phyloP scores from a whole-genome alignment of 1,140 invertebrate genomes.

The Mesaphorura yosii region DNA sequence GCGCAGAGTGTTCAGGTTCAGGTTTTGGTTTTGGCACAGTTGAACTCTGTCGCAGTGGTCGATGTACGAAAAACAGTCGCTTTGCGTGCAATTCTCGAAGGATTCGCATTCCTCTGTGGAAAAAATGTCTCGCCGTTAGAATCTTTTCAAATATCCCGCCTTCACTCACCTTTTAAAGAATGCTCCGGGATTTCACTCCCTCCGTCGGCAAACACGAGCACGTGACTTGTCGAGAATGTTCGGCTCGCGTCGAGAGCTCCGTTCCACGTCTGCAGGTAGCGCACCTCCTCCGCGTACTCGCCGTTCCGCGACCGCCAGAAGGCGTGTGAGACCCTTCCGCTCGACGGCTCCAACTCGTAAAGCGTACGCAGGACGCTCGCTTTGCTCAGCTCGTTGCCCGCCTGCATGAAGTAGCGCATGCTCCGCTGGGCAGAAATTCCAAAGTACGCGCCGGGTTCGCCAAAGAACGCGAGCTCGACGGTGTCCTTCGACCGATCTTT shows the following conservation, averaged over 20 bases:
- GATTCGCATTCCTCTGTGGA: background rate
- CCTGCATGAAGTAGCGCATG: constrained; percentile 36
- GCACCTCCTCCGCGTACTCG: constrained; percentile 33
- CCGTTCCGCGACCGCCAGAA: constrained; percentile 35
- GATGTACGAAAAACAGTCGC: constrained; percentile 7
- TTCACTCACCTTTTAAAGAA: constrained; percentile 3
- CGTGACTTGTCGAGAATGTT: constrained; percentile 38
- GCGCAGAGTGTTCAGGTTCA: no score
- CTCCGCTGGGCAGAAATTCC: constrained; percentile 35
- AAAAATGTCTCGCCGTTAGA: no score
- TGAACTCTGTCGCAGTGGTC: constrained; percentile 1
- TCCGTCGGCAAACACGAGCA: constrained; percentile 40
- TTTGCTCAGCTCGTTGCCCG: constrained; percentile 38
- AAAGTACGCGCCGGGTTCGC: constrained; percentile 37
- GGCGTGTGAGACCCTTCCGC: constrained; percentile 13
- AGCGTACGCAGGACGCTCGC: constrained; percentile 35
- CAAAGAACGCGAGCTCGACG: constrained; percentile 35
- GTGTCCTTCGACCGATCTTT: constrained; percentile 38
- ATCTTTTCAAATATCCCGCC: background rate
- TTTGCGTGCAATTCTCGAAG: background rate
- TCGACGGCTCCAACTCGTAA: constrained; percentile 36
- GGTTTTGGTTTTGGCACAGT: background rate
- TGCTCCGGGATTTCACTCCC: constrained; percentile 28
- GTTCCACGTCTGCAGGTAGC: constrained; percentile 37
- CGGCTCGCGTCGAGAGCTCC: constrained; percentile 36